These are phyloP conservation scores for Gymnocypris eckloni DNA, from an alignment of 2,797 vertebrate genomes.

Conservation along the genomic window DNA sequence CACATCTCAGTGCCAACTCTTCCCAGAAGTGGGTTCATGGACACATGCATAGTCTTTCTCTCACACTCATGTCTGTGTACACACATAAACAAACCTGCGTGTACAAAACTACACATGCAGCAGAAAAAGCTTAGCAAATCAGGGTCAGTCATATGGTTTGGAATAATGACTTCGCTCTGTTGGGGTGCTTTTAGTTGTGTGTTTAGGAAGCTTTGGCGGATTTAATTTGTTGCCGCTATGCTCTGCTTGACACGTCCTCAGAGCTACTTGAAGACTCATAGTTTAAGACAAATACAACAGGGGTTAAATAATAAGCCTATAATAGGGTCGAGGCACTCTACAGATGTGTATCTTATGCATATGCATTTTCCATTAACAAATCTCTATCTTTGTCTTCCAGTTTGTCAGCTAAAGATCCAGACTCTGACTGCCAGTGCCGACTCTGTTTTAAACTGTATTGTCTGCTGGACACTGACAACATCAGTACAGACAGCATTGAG, in stretches of 20 bases:
- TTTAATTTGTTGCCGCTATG: neutral
- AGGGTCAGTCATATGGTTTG: conserved; percentile 11
- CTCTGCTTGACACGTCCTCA: too few species aligned
- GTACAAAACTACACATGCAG: conserved; percentile 33
- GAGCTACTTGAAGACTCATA: neutral
- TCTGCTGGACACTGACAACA: conserved; percentile 86
- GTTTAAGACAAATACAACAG: neutral
- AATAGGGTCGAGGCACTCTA: neutral
- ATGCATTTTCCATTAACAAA: conserved; percentile 21
- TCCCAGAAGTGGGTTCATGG: conserved; percentile 58
- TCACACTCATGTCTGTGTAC: neutral
- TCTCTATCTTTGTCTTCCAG: conserved; percentile 69
- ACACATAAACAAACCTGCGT: conserved; percentile 5
- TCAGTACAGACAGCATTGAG: conserved; percentile 88
- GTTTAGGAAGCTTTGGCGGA: conserved; percentile 20
- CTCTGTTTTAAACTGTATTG: conserved; percentile 94
- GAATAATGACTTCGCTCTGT: neutral
- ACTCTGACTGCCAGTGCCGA: conserved; percentile 80
- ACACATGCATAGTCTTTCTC: conserved; percentile 40
- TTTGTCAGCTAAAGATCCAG: conserved; percentile 80
- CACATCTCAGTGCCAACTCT: conserved; percentile 36
- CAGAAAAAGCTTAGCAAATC: neutral
- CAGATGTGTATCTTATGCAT: neutral
- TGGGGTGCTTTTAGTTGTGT: conserved; percentile 3
- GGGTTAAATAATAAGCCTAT: neutral